A percentile compares a stretch with the other conserved stretches of the same genome.
phyloP scores from a whole-genome alignment of 2,113 vertebrate species.

The Nesoenas mayeri region DNA sequence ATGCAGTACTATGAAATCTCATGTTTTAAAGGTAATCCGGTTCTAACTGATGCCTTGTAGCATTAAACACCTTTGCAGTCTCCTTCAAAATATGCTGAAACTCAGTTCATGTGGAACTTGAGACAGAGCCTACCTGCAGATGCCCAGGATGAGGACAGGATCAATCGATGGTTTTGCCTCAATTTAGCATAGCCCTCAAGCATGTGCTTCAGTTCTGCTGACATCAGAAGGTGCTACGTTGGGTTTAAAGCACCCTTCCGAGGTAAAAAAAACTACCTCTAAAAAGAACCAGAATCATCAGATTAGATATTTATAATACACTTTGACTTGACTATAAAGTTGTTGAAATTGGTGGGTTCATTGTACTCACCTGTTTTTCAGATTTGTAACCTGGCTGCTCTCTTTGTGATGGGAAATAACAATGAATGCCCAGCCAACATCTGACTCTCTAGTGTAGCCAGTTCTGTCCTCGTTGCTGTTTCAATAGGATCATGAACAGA shows the following conservation, averaged over 20 bases:
- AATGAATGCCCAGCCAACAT: background rate
- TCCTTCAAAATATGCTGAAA: background rate
- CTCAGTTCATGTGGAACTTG: background rate
- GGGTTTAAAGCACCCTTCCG: background rate
- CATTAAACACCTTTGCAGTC: background rate
- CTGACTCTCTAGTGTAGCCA: background rate
- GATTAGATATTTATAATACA: background rate
- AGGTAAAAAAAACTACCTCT: background rate
- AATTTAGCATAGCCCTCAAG: background rate
- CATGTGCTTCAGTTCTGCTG: background rate
- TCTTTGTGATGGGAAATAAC: background rate
- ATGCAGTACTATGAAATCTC: background rate
- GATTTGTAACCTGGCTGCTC: background rate
- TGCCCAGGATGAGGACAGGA: background rate
- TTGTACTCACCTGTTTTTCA: background rate
- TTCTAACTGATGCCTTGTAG: background rate
- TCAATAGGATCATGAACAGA: background rate
- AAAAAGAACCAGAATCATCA: background rate
- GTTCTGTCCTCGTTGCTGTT: background rate
- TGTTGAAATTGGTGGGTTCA: background rate
- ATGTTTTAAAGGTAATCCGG: background rate
- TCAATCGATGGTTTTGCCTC: rapidly evolving
- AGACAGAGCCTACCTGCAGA: background rate
- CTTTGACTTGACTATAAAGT: background rate
- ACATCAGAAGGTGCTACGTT: rapidly evolving